Base-by-base conservation (phyloP, 2,888 invertebrate species). In the Podabrus alpinus region DNA sequence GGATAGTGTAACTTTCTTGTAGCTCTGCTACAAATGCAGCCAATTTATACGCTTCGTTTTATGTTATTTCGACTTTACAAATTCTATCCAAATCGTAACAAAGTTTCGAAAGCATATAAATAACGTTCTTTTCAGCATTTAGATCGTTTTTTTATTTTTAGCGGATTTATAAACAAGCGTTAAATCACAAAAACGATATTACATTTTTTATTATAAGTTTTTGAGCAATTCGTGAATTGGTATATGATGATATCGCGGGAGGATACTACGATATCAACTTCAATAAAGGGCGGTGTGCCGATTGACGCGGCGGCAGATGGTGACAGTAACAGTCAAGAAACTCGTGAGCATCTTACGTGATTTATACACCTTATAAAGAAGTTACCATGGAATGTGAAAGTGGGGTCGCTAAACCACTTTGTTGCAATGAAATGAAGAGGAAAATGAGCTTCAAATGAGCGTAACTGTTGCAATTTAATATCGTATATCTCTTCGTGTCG, bases 331-430 rank as follows among this genome's bases (percentile, higher is more conserved):
- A 71, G 64, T 60, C 60, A 66, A 72, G 75, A 69, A 72, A 72
- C 72, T 74, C 72, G 76, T 71, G 78, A 77, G 78, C 76, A 73
- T 78, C 78, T 79, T 80, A 76, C 81, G 84, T 86, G 86, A 87
- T 87, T 87, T 86, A 87, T 86, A 81, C 84, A 84, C 84, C 84
- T 86, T 84, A 85, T 85, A 86, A 86, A 86, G 85, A 86, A 86
- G 84, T 84, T 85, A 83, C 82, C 84, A 77, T 82, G 83, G 83
- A 85, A 86, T 85, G 85, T 81, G 83, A 85, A 82, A 81, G 82
- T 80, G 82, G 81, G 82, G 83, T 81, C 83, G 82, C 81, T 83
- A 84, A 86, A 86, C 85, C 85, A 85, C 85, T 86, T 86, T 86
- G 85, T 86, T 85, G 84, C 85, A 84, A 85, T 83, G 83, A 84